A percentile compares a stretch with the other conserved stretches of the same genome.
Evolutionary conservation across 1,140 invertebrate species (phyloP).

Genomic region (Bombus soroeensis): DNA sequence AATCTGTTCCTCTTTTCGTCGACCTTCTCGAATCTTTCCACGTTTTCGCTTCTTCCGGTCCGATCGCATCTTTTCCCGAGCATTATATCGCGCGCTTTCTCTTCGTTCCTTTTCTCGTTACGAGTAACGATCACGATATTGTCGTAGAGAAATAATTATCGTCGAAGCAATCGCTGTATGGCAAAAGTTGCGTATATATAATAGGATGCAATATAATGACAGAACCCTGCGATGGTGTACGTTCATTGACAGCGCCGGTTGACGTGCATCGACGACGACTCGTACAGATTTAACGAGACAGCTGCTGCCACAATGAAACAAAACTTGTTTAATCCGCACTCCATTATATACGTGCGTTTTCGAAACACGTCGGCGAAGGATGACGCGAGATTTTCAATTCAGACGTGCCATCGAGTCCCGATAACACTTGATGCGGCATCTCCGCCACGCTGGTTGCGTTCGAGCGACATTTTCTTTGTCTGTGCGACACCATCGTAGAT

Average conservation of each 20-base stretch:
- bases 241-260: background rate
- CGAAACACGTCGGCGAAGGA: background rate
- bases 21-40: conserved; percentile 13
- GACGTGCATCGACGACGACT: background rate
- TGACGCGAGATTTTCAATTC: conserved; percentile 17
- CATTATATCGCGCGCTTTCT: background rate
- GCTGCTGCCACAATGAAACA: background rate
- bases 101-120: background rate
- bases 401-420: background rate
- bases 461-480: background rate
- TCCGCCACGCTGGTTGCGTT: background rate
- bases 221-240: background rate
- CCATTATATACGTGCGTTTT: background rate
- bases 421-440: too few relatives aligned
- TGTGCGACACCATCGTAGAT: background rate
- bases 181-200: too few relatives aligned
- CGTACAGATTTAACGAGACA: conserved; percentile 44
- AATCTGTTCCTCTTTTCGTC: conserved; percentile 19
- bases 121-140: background rate
- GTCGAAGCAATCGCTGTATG: background rate
- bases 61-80: background rate
- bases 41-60: background rate
- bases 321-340: conserved; percentile 20
- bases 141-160: background rate
- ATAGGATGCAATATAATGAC: background rate